Base-by-base conservation (phyloP, 2,888 invertebrate genomes). In the Pheosia tremula region DNA sequence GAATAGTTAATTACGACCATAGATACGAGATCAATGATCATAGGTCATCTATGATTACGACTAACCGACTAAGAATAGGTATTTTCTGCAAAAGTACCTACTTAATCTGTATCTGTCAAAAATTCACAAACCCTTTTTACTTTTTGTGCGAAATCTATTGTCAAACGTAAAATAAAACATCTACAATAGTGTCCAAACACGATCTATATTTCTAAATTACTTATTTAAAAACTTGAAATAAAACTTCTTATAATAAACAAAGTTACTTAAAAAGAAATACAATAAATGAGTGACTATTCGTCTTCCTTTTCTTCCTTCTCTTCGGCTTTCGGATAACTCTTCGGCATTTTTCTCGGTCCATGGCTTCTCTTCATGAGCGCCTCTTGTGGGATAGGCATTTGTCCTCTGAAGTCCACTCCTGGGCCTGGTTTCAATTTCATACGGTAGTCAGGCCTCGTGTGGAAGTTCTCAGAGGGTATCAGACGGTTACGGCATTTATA, bases 321-420 rank as follows among this genome's bases (percentile, higher is more conserved):
- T 53, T 50, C 50, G 13, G 4, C 8, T 37, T 24, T 54, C 38
- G 53, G 37, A 11, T 53, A 53, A 37, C 11, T 53, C 10, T 55
- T 55, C 13, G 36, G n/a, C 41, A 9, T 41, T 5, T 36, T 43
- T 11, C n/a, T 37, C 11, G n/a, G 55, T 41, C 11, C 49, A 5
- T n/a, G 49, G n/a, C 70, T 67, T n/a, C 82, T 61, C 53, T 78
- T 80, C 78, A 83, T 77, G 3, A 67, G 50, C 0, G 76, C 36
- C 2, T 83, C 82, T 3, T 76, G 66, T 0, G 83, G 83, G 36
- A 81, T 81, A 0, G 82, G 82, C 69, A 79, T 77, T 57, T 80
- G 79, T 0, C 83, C 83, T 0, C 60, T 3, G 9, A 53, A 39
- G 52, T 83, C 83, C 0, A 83, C 81, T 0, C 83, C 83, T 0